Conservation (phyloP, 2,797 vertebrate genomes). For the Peromyscus attwateri region DNA sequence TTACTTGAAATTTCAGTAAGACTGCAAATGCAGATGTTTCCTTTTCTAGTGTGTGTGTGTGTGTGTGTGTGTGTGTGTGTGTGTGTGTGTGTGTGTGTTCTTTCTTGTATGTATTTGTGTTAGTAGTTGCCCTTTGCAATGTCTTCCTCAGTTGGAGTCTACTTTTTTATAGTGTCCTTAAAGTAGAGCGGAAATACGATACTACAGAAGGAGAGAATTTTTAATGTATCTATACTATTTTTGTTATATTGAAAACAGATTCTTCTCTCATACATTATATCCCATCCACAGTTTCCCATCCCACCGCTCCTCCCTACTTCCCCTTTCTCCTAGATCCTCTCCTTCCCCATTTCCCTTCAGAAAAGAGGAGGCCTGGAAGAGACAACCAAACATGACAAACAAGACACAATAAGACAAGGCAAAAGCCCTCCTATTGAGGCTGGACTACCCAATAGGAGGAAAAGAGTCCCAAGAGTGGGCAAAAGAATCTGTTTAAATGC, state of each 20-base stretch:
- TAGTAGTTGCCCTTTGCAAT: not conserved
- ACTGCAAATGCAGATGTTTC: not conserved
- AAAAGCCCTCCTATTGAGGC: not conserved
- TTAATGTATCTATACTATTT: not conserved
- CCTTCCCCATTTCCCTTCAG: no score
- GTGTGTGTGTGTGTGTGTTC: no score
- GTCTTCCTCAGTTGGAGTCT: not conserved
- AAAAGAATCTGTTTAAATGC: not conserved
- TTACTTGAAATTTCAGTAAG: not conserved
- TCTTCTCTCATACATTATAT: no score
- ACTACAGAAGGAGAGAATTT: not conserved
- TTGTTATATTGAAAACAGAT: no score
- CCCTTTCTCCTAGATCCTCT: not conserved
- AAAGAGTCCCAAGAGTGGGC: not conserved
- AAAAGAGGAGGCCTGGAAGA: not conserved
- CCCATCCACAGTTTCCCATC: not conserved
- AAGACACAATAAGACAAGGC: not conserved
- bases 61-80: not conserved
- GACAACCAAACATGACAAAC: not conserved
- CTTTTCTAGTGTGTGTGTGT: not conserved
- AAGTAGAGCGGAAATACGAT: not conserved
- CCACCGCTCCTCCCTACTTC: not conserved
- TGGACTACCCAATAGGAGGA: not conserved
- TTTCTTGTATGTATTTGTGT: not conserved
- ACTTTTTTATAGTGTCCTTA: not conserved